A percentile compares a stretch with the other conserved stretches of the same genome.
phyloP scores from a whole-genome alignment of 2,888 invertebrate species.

The Morpho deidamia region DNA sequence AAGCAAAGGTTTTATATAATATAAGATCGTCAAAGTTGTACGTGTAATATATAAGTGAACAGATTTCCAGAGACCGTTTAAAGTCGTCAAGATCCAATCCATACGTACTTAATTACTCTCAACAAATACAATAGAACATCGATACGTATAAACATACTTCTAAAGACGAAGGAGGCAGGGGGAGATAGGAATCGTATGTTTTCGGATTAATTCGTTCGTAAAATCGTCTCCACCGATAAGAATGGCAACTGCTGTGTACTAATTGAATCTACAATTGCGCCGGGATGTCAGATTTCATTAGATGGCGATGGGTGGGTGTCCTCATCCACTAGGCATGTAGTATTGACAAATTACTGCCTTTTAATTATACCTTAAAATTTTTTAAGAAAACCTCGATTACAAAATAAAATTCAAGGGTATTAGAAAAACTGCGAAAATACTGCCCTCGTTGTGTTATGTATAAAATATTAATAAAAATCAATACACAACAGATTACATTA shows the following conservation, averaged over 20 bases:
- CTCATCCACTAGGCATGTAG: constrained; percentile 36
- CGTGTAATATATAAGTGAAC: not conserved
- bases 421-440: not conserved
- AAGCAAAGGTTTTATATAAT: no score
- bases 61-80: constrained; percentile 9
- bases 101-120: constrained; percentile 70
- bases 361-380: constrained; percentile 25
- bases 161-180: constrained; percentile 51
- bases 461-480: constrained; percentile 26
- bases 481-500: constrained; percentile 35
- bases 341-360: constrained; percentile 30
- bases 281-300: constrained; percentile 74
- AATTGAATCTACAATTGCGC: constrained; percentile 77
- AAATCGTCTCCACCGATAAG: constrained; percentile 77
- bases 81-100: constrained; percentile 23
- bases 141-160: constrained; percentile 51
- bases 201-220: constrained; percentile 78
- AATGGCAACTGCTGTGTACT: constrained; percentile 75
- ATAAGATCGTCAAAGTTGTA: not conserved
- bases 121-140: constrained; percentile 63
- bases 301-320: constrained; percentile 50
- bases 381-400: not conserved
- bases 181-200: constrained; percentile 76
- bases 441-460: not conserved
- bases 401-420: not conserved